A percentile compares a stretch with the other conserved stretches of the same genome.
Conservation (phyloP, 2,888 invertebrate species). For the Chymomyza amoena region DNA sequence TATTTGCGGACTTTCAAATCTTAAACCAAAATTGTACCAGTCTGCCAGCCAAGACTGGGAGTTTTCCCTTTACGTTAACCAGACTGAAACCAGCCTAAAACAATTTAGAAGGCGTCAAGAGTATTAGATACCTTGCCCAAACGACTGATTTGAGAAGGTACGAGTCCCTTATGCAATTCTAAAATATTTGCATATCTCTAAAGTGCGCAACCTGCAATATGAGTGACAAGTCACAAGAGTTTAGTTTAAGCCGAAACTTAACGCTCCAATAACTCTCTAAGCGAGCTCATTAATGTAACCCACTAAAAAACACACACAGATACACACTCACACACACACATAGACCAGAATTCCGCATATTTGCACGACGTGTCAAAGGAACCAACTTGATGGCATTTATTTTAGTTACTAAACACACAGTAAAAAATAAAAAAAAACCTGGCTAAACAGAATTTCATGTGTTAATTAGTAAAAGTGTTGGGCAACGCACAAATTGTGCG, state of each 20-base stretch:
- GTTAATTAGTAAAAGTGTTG: constrained; percentile 47
- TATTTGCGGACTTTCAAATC: too few relatives aligned
- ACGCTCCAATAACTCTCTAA: constrained; percentile 31
- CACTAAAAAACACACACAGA: constrained; percentile 12
- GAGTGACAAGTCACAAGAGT: neutral
- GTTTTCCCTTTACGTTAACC: too few relatives aligned
- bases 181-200: constrained; percentile 31
- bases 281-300: constrained; percentile 23
- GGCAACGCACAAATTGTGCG: neutral
- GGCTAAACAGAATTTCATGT: constrained; percentile 26
- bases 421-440: neutral
- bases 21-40: too few relatives aligned
- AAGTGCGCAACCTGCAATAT: constrained; percentile 15
- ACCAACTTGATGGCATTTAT: constrained; percentile 21
- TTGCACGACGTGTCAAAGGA: constrained; percentile 13
- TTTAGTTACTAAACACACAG: constrained; percentile 25
- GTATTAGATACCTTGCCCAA: neutral
- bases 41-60: too few relatives aligned
- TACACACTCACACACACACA: neutral
- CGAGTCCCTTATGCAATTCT: neutral
- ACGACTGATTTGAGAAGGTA: too few relatives aligned
- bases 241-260: constrained; percentile 12
- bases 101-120: too few relatives aligned
- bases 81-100: too few relatives aligned
- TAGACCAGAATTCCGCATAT: neutral